Percentiles rank a stretch among this genome's conserved stretches.
These are phyloP conservation scores for Toxostoma redivivum DNA, from an alignment of 2,113 vertebrate genomes.

Conservation along the genomic window DNA sequence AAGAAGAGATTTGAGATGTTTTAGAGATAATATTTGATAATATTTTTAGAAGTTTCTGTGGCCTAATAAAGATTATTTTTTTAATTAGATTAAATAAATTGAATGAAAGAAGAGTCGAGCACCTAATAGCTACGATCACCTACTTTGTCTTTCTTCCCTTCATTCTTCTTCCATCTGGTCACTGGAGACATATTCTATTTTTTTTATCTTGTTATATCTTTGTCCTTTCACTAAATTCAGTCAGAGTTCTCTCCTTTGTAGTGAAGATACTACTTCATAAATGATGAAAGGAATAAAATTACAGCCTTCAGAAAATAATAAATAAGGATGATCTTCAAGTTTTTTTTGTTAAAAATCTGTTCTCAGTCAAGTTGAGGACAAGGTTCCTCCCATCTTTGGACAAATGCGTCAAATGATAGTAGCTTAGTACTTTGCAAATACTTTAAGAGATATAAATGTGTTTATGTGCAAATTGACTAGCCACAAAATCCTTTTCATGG, in stretches of 20 bases:
- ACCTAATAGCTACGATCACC: neutral
- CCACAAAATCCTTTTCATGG: neutral
- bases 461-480: neutral
- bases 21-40: neutral
- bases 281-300: neutral
- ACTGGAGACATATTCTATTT: neutral
- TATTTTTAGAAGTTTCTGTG: neutral
- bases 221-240: neutral
- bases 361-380: neutral
- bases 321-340: neutral
- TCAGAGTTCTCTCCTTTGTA: neutral
- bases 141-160: neutral
- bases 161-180: neutral
- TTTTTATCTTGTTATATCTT: neutral
- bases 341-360: neutral
- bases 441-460: neutral
- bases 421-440: neutral
- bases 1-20: neutral
- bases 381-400: neutral
- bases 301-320: neutral
- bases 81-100: conserved; percentile 7
- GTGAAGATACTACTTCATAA: neutral
- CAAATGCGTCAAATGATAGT: neutral
- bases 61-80: neutral
- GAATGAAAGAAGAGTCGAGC: neutral